These are phyloP conservation scores for Pedionomus torquatus DNA, from an alignment of 2,113 vertebrate species.

Conservation along the genomic window DNA sequence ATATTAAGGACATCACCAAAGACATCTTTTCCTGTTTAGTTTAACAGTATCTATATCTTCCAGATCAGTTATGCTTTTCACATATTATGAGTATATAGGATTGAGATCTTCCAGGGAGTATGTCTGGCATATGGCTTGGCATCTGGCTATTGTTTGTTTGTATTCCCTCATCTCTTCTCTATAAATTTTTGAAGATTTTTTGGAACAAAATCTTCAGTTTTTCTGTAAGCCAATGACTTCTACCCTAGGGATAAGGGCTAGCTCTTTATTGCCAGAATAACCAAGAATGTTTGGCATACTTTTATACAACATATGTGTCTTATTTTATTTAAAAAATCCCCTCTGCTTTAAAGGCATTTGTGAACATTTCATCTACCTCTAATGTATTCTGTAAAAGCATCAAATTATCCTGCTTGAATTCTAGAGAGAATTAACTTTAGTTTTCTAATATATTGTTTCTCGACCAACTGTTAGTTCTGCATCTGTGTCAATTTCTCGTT, in stretches of 20 bases:
- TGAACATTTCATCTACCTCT: background rate
- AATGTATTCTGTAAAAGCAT: constrained; percentile 14
- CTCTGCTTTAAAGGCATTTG: constrained; percentile 27
- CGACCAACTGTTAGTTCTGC: background rate
- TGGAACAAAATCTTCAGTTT: constrained; percentile 1
- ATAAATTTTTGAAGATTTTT: constrained; percentile 24
- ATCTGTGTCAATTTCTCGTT: constrained; percentile 32
- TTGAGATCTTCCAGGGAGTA: background rate
- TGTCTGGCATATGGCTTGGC: background rate
- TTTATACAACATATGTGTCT: background rate
- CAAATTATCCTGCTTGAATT: constrained; percentile 35
- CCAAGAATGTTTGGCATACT: background rate
- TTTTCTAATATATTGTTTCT: constrained; percentile 25
- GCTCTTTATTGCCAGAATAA: background rate
- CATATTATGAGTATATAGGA: background rate
- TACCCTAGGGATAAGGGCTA: background rate
- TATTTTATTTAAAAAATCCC: constrained; percentile 23
- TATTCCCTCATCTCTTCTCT: background rate
- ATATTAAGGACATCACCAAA: background rate
- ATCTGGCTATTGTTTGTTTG: background rate
- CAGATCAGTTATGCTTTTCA: background rate
- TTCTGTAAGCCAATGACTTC: background rate
- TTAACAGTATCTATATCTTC: background rate
- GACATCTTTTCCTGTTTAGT: background rate
- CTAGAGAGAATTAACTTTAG: constrained; percentile 14